Conservation (phyloP, 2,797 vertebrate species). For the Sebastes iracundus region DNA sequence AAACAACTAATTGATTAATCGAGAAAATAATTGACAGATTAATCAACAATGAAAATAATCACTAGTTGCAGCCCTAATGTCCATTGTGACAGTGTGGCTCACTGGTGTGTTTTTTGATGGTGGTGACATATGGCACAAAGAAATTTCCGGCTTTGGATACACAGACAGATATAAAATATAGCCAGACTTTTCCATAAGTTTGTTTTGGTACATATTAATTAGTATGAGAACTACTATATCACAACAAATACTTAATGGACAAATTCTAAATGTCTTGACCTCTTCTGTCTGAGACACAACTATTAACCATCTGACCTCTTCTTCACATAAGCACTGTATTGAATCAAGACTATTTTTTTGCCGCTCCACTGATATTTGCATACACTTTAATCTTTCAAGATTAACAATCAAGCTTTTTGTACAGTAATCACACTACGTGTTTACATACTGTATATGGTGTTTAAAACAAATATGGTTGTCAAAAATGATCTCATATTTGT, state of each 20-base stretch:
- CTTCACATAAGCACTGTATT: not conserved
- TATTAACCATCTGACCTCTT: not conserved
- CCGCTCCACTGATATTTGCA: not conserved
- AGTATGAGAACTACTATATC: not conserved
- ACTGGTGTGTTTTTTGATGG: not conserved
- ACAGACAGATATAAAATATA: not conserved
- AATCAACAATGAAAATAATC: too few species aligned
- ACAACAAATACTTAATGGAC: not conserved
- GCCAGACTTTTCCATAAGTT: not conserved
- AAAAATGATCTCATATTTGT: constrained; percentile 16
- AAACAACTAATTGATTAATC: too few species aligned
- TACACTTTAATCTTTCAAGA: not conserved
- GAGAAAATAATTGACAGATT: too few species aligned
- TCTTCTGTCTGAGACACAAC: not conserved
- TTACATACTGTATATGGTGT: not conserved
- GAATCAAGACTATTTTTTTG: not conserved
- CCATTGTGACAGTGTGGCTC: not conserved
- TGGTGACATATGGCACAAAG: not conserved
- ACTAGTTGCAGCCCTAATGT: too few species aligned
- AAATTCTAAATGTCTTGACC: not conserved
- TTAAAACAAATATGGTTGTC: constrained; percentile 14
- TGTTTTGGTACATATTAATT: not conserved
- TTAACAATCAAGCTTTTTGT: not conserved
- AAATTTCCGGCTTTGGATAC: not conserved
- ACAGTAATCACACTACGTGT: not conserved